These are phyloP conservation scores for Leptinotarsa haldemani DNA, from an alignment of 2,888 invertebrate species.

Conservation along the genomic window DNA sequence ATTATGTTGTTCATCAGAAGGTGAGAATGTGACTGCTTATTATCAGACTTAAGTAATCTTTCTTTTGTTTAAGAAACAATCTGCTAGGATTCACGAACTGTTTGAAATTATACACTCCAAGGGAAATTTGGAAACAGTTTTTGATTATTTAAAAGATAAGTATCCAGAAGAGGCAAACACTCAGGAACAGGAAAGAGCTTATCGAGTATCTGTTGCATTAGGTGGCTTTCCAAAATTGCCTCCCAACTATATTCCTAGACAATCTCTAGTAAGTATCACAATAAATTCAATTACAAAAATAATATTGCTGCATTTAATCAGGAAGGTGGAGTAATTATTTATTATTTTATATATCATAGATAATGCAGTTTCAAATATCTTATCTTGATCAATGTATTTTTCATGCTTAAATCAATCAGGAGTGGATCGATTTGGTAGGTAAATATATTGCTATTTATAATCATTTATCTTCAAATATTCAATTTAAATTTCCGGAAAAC, in stretches of 20 bases:
- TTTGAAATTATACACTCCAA: slow-evolving; percentile 37
- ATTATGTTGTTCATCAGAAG: slow-evolving; percentile 36
- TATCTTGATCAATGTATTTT: slow-evolving; percentile 27
- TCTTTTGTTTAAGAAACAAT: slow-evolving; percentile 39
- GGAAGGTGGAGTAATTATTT: too few species aligned
- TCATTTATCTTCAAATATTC: neutral
- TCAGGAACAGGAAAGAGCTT: slow-evolving; percentile 39
- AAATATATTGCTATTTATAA: slow-evolving; percentile 20
- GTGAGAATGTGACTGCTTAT: slow-evolving; percentile 30
- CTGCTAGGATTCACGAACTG: slow-evolving; percentile 36
- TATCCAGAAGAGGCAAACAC: slow-evolving; percentile 42
- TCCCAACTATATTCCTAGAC: slow-evolving; percentile 68
- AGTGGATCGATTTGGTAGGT: slow-evolving; percentile 39
- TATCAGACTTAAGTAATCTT: slow-evolving; percentile 15
- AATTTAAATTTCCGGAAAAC: neutral
- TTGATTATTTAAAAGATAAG: slow-evolving; percentile 36
- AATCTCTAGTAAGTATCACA: slow-evolving; percentile 65
- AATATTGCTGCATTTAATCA: too few species aligned
- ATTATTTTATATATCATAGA: neutral
- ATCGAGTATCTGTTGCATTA: slow-evolving; percentile 63
- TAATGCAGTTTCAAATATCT: slow-evolving; percentile 19
- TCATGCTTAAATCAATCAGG: slow-evolving; percentile 33
- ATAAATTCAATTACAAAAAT: too few species aligned
- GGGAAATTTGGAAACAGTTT: slow-evolving; percentile 35
- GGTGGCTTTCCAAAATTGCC: slow-evolving; percentile 72